These are phyloP conservation scores for Monodelphis domestica DNA, from an alignment of 2,797 vertebrate genomes.

Conservation along the genomic window DNA sequence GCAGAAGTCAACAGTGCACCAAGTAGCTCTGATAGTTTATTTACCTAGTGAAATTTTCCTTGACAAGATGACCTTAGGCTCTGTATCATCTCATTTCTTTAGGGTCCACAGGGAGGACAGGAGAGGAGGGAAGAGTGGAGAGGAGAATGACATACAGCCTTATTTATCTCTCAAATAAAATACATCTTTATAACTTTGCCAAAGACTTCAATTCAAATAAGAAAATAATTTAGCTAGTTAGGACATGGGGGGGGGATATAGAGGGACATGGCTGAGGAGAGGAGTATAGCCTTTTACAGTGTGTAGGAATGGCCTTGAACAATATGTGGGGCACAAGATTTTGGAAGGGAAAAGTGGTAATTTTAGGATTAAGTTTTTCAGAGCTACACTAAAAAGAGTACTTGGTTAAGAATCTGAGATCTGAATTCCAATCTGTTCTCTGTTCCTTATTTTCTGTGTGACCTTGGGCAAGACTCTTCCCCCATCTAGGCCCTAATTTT, in stretches of 20 bases:
- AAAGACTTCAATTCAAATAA: constrained; percentile 62
- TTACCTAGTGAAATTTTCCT: constrained; percentile 56
- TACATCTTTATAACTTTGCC: constrained; percentile 67
- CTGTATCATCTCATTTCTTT: constrained; percentile 68
- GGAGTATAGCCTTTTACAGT: not conserved
- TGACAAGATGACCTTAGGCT: constrained; percentile 63
- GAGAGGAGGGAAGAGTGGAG: not conserved
- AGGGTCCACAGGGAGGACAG: constrained; percentile 5
- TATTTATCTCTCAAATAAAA: constrained; percentile 59
- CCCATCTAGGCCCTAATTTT: not conserved
- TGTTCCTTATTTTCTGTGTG: not conserved
- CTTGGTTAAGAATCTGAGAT: not conserved
- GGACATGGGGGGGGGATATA: not conserved
- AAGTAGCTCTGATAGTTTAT: constrained; percentile 67
- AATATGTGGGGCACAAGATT: not conserved
- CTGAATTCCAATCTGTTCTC: not conserved
- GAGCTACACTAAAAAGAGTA: not conserved
- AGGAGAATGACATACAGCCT: constrained; percentile 20
- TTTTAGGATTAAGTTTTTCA: not conserved
- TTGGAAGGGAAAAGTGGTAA: not conserved
- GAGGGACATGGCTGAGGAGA: not conserved
- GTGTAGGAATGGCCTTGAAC: not conserved
- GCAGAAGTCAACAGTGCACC: constrained; percentile 71
- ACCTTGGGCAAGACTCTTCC: not conserved
- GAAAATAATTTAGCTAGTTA: not conserved